Evolutionary conservation across 2,797 vertebrate species (phyloP).

Genomic region (Melanotaenia pygmaea): DNA sequence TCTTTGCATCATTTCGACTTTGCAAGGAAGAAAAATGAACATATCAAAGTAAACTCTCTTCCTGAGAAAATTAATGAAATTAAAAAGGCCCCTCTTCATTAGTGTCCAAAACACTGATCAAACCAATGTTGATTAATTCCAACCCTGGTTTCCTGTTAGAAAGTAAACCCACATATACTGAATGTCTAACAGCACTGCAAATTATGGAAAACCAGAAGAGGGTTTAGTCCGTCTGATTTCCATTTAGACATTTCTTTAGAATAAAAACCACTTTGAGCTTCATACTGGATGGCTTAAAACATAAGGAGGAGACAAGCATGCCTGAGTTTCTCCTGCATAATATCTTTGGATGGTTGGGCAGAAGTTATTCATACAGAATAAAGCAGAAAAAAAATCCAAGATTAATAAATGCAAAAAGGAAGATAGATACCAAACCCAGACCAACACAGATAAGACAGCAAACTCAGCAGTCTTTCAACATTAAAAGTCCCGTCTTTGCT

Average conservation of each 20-base stretch:
- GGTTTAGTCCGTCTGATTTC: slow-evolving; percentile 37
- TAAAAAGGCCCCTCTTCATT: neutral
- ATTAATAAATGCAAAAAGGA: neutral
- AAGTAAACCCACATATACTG: slow-evolving; percentile 9
- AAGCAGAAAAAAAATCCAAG: slow-evolving; percentile 6
- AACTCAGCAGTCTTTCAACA: neutral
- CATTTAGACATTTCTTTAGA: slow-evolving; percentile 32
- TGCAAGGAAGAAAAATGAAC: slow-evolving; percentile 1
- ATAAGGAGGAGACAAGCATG: neutral
- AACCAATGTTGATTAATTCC: neutral
- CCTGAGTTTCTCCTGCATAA: slow-evolving; percentile 4
- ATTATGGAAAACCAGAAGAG: slow-evolving; percentile 19
- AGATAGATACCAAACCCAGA: neutral
- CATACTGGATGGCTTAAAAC: slow-evolving; percentile 13
- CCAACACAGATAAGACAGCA: neutral
- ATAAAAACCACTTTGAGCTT: slow-evolving; percentile 41
- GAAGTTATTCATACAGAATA: slow-evolving; percentile 4
- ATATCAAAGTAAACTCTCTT: slow-evolving; percentile 18
- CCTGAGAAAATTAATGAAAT: slow-evolving; percentile 26
- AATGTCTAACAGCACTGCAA: slow-evolving; percentile 17
- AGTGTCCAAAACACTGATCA: neutral
- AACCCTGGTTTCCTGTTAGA: neutral
- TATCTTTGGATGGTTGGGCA: neutral
- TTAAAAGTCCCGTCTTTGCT: neutral
- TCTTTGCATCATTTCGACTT: slow-evolving; percentile 2